Conservation (phyloP, 2,888 invertebrate species). For the Ephialtes manifestator region DNA sequence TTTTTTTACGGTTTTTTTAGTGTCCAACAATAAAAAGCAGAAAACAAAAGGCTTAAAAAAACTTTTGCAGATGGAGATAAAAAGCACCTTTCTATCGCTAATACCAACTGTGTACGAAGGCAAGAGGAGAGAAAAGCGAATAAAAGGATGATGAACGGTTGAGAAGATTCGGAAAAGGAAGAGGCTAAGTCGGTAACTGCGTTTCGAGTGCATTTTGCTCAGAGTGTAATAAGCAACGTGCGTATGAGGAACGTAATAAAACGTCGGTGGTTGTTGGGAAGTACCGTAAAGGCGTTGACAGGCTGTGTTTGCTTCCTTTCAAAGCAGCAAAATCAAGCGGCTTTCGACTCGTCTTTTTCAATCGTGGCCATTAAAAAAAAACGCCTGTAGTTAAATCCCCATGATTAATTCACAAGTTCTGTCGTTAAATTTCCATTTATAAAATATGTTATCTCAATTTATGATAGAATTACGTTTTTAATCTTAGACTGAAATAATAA, state of each 20-base stretch:
- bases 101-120: background rate
- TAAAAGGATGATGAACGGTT: conserved; percentile 21
- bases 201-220: background rate
- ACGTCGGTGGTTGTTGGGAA: background rate
- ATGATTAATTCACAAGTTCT: background rate
- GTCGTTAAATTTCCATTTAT: background rate
- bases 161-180: background rate
- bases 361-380: background rate
- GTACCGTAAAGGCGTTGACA: conserved; percentile 35
- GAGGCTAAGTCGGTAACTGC: background rate
- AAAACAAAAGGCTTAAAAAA: background rate
- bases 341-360: conserved; percentile 1
- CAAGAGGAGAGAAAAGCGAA: background rate
- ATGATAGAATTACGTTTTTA: no score
- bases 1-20: no score
- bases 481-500: background rate
- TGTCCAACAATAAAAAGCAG: background rate
- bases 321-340: conserved; percentile 1
- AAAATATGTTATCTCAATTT: no score
- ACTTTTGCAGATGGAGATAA: background rate
- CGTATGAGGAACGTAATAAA: conserved; percentile 1
- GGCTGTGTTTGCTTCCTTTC: conserved; percentile 30
- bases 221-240: conserved; percentile 28
- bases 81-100: background rate
- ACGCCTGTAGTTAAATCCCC: background rate